phyloP scores from a whole-genome alignment of 2,888 invertebrate species.

The Drosophila prolongata region DNA sequence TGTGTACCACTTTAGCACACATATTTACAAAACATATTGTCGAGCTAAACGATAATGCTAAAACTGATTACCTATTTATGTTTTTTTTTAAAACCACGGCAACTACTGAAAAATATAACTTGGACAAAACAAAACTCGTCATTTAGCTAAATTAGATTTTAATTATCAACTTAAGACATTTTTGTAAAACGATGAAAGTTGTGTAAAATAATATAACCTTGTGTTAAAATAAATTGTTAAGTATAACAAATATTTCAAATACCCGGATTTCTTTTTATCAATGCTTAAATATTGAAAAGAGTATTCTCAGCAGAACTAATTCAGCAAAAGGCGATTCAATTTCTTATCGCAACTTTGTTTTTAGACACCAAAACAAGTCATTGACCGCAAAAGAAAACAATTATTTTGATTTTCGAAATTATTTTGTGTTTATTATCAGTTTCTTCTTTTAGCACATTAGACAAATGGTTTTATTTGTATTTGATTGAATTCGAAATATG shows the following conservation, averaged over 20 bases:
- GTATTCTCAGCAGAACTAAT: no score
- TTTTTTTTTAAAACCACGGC: slow-evolving; percentile 14
- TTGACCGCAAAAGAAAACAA: not conserved
- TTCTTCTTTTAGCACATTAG: slow-evolving; percentile 68
- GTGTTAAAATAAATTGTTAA: slow-evolving; percentile 81
- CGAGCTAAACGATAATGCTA: slow-evolving; percentile 19
- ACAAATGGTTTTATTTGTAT: slow-evolving; percentile 61
- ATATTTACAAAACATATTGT: slow-evolving; percentile 14
- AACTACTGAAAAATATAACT: slow-evolving; percentile 36
- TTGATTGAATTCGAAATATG: slow-evolving; percentile 50
- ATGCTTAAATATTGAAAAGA: no score
- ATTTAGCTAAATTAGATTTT: slow-evolving; percentile 71
- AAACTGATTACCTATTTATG: slow-evolving; percentile 48
- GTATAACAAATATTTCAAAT: slow-evolving; percentile 51
- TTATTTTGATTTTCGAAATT: slow-evolving; percentile 31
- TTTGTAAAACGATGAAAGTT: slow-evolving; percentile 70
- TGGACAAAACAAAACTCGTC: slow-evolving; percentile 43
- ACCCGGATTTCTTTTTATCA: not conserved
- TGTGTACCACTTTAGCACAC: slow-evolving; percentile 5
- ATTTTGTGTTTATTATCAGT: slow-evolving; percentile 47
- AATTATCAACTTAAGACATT: slow-evolving; percentile 65
- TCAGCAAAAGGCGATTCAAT: no score
- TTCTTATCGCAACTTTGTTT: no score
- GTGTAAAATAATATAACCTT: slow-evolving; percentile 67
- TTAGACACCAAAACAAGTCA: no score